Evolutionary conservation across 2,113 vertebrate species (phyloP).

Genomic region (Cisticola juncidis): DNA sequence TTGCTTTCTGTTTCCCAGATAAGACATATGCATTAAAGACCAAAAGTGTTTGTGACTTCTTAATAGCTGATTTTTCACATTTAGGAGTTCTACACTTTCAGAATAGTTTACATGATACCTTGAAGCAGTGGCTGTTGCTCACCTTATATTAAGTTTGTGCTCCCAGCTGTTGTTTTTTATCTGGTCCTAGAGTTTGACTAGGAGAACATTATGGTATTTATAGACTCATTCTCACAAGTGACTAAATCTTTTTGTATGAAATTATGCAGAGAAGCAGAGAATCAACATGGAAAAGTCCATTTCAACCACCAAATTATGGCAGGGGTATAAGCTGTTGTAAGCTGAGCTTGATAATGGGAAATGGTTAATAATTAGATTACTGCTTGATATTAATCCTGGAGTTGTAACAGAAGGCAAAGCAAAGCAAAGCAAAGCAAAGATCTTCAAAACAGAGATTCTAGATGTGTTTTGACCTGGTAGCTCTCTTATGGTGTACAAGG

Average conservation of each 20-base stretch:
- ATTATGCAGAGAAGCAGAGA: background rate
- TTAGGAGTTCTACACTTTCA: background rate
- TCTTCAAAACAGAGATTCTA: background rate
- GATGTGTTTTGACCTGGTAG: background rate
- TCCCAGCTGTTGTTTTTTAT: background rate
- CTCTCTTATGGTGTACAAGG: background rate
- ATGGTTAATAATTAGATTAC: background rate
- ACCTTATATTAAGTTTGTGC: background rate
- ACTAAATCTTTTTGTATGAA: background rate
- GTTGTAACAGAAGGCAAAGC: rapidly evolving
- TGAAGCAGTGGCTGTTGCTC: background rate
- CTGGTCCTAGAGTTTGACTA: background rate
- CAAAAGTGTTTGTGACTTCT: rapidly evolving
- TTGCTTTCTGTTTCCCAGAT: background rate
- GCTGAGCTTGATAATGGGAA: background rate
- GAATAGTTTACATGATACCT: no score
- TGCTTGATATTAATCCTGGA: background rate
- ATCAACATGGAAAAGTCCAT: background rate
- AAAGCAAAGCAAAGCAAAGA: no score
- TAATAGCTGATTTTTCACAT: background rate
- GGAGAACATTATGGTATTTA: background rate
- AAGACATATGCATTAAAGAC: background rate
- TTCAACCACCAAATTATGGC: background rate
- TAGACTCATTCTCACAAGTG: background rate
- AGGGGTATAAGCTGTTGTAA: background rate